phyloP scores from a whole-genome alignment of 2,113 vertebrate species.

The Rousettus leschenaultii region DNA sequence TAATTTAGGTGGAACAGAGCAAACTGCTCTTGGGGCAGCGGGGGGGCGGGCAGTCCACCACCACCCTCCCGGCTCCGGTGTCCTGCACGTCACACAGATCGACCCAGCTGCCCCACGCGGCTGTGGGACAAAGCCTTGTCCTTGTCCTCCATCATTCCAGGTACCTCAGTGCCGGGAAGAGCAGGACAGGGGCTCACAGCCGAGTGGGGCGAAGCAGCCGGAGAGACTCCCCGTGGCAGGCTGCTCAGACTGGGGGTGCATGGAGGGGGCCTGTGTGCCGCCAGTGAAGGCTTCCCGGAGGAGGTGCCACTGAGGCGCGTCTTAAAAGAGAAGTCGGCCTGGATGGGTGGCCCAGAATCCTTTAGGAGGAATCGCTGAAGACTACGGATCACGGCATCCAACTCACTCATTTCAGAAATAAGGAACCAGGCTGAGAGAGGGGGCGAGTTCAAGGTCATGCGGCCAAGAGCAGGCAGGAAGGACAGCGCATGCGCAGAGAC shows the following conservation, averaged over 20 bases:
- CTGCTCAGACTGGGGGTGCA: background rate
- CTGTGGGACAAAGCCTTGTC: fast-evolving
- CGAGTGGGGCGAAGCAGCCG: fast-evolving
- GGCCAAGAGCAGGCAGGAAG: background rate
- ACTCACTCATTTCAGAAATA: background rate
- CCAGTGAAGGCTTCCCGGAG: background rate
- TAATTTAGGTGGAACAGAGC: fast-evolving
- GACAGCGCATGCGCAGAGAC: fast-evolving
- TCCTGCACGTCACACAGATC: fast-evolving
- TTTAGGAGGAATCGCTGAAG: background rate
- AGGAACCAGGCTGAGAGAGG: background rate
- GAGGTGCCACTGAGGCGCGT: background rate
- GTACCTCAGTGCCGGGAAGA: background rate
- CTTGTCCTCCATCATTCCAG: background rate
- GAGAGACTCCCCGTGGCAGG: fast-evolving
- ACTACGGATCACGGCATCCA: fast-evolving
- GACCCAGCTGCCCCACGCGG: fast-evolving
- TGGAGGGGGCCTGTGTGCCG: fast-evolving
- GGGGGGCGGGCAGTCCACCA: fast-evolving
- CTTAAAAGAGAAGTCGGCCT: background rate
- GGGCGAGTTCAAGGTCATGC: fast-evolving
- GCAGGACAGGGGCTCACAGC: background rate
- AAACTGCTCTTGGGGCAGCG: fast-evolving
- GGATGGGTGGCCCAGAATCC: background rate
- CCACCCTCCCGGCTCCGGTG: fast-evolving